A percentile compares a stretch with the other conserved stretches of the same genome.
Evolutionary conservation across 2,113 vertebrate species (phyloP).

Genomic region (Sphyrna mokarran): DNA sequence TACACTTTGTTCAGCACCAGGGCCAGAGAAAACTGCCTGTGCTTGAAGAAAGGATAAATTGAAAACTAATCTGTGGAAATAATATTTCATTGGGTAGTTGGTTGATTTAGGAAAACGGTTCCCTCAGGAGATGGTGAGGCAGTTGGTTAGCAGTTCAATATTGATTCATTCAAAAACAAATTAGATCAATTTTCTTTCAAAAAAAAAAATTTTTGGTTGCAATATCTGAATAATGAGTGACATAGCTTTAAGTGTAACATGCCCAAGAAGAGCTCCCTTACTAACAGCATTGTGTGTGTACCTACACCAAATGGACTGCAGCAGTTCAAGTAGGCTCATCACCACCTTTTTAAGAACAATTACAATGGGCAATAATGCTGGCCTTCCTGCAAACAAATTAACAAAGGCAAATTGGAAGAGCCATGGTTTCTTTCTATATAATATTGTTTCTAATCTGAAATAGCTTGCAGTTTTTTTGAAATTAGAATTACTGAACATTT

Average conservation of each 20-base stretch:
- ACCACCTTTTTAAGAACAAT: neutral
- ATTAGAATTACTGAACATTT: neutral
- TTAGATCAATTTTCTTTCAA: neutral
- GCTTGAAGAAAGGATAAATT: neutral
- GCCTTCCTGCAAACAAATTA: neutral
- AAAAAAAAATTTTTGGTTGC: neutral
- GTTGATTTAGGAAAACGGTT: neutral
- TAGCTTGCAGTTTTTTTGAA: neutral
- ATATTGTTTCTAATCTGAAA: neutral
- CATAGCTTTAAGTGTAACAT: neutral
- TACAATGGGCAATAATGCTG: neutral
- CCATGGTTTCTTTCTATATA: neutral
- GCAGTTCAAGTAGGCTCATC: neutral
- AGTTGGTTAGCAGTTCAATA: neutral
- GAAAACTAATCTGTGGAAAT: neutral
- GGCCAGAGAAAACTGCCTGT: neutral
- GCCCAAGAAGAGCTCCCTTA: neutral
- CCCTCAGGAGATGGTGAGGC: neutral
- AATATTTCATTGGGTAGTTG: neutral
- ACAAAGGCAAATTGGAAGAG: neutral
- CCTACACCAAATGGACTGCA: neutral
- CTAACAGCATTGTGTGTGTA: neutral
- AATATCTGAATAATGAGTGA: neutral
- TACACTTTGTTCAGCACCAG: neutral
- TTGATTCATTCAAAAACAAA: neutral